Evolutionary conservation across 2,888 invertebrate genomes (phyloP), one percentile per base, ranked within the genome.

Genomic region (Chrysodeixis includens): DNA sequence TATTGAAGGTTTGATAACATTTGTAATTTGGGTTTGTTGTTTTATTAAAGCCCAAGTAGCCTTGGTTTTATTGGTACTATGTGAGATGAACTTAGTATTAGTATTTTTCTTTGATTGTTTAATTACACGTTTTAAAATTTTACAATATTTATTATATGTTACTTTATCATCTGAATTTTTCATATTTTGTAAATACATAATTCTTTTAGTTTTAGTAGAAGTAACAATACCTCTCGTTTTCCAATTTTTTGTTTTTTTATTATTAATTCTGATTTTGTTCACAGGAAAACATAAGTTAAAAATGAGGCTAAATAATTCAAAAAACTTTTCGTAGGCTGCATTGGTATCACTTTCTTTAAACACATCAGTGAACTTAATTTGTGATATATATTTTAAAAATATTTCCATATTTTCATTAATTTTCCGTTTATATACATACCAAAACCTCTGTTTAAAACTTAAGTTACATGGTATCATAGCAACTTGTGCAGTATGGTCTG

Each of bases 401-500:
- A 56, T 56, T 16, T 56, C 53, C 7, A 30, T 56, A 18, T 46
- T 30, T 20, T 9, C 9, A 3, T 56, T 5, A 30, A 56, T 56
- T 1, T 18, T 56, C 16, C 56, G 46, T 5, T 30, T 2, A n/a
- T 30, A 46, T 30, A 5, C 18, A 12, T 16, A 56, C 56, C 56
- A 56, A 9, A n/a, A 56, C 18, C 44, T 22, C 44, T 56, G 40
- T 56, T n/a, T 56, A n/a, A 9, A 56, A 56, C 56, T 56, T 46
- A 56, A 5, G 7, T 46, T 56, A 56, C 56, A 56, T 3, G 56
- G 56, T 10, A 56, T 56, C 30, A 46, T n/a, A 4, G 46, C 46
- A 6, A 30, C 46, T 56, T 56, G 56, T 1, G 46, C 14, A 30
- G 58, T 58, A 8, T 58, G 58, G 32, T 58, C 58, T 51, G 58